Evolutionary conservation across 1,140 invertebrate species (phyloP).

Genomic region (Drosophila ficusphila): DNA sequence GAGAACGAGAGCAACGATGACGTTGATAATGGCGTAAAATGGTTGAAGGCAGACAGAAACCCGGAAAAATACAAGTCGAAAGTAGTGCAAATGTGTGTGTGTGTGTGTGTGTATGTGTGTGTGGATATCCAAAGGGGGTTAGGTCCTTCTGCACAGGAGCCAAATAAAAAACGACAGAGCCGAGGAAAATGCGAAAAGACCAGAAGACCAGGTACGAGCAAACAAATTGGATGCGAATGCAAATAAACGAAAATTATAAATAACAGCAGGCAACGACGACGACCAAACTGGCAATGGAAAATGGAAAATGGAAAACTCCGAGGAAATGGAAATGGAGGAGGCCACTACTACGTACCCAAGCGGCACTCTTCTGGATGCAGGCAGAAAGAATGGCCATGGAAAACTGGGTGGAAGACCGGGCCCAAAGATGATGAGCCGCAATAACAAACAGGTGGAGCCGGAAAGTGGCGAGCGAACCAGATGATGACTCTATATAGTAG

Average conservation of each 20-base stretch:
- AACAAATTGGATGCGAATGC: constrained; percentile 84
- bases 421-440: constrained; percentile 56
- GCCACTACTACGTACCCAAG: background rate
- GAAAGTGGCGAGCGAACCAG: constrained; percentile 7
- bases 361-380: background rate
- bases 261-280: constrained; percentile 68
- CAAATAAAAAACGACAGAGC: constrained; percentile 42
- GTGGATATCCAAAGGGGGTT: background rate
- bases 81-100: constrained; percentile 20
- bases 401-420: background rate
- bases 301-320: constrained; percentile 48
- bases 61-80: constrained; percentile 45
- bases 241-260: constrained; percentile 84
- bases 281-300: constrained; percentile 25
- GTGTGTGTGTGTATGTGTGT: constrained; percentile 12
- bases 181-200: constrained; percentile 46
- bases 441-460: constrained; percentile 29
- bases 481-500: constrained; percentile 45
- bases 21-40: constrained; percentile 78
- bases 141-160: constrained; percentile 5
- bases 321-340: constrained; percentile 27
- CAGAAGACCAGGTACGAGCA: constrained; percentile 55
- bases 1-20: constrained; percentile 53
- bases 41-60: constrained; percentile 62
- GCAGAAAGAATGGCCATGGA: constrained; percentile 10